A percentile compares a stretch with the other conserved stretches of the same genome.
Evolutionary conservation across 92 coral and sea anemone genomes (phyloP).

Genomic region (Virgularia gustaviana): DNA sequence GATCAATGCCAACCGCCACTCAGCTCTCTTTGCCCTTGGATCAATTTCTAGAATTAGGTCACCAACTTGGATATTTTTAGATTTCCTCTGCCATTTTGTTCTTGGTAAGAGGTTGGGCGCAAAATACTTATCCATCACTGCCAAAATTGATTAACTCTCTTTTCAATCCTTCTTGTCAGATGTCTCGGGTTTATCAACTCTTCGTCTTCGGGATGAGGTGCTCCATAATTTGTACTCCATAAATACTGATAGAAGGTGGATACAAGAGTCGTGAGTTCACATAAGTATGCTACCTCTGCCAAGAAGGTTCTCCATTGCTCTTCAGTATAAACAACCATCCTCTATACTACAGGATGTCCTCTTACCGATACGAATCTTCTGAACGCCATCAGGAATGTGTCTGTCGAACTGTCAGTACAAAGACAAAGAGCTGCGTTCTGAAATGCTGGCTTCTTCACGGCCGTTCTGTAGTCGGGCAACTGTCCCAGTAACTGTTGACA

Average conservation of each 20-base stretch:
- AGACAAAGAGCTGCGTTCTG: no score
- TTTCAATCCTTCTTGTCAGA: constrained; percentile 15
- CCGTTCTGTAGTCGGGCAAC: no score
- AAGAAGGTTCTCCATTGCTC: constrained; percentile 60
- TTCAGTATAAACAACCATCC: constrained; percentile 42
- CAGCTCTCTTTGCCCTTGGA: background rate
- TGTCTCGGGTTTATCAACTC: constrained; percentile 18
- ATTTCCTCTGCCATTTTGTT: background rate
- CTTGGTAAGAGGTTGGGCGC: constrained; percentile 4
- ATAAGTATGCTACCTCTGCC: constrained; percentile 44
- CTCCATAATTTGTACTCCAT: constrained; percentile 33
- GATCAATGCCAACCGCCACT: background rate
- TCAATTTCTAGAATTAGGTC: constrained; percentile 2
- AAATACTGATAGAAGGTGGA: constrained; percentile 45
- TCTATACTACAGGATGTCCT: constrained; percentile 54
- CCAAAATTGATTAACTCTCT: constrained; percentile 22
- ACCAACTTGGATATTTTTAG: background rate
- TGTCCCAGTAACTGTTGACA: no score
- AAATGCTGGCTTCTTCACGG: no score
- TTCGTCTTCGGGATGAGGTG: background rate
- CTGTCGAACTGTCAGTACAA: no score
- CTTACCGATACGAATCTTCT: constrained; percentile 48
- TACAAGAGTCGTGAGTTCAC: constrained; percentile 56
- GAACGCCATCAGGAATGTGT: constrained; percentile 62
- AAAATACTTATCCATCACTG: constrained; percentile 8